Base-by-base conservation (phyloP, 2,113 vertebrate species). In the Cercocebus atys region DNA sequence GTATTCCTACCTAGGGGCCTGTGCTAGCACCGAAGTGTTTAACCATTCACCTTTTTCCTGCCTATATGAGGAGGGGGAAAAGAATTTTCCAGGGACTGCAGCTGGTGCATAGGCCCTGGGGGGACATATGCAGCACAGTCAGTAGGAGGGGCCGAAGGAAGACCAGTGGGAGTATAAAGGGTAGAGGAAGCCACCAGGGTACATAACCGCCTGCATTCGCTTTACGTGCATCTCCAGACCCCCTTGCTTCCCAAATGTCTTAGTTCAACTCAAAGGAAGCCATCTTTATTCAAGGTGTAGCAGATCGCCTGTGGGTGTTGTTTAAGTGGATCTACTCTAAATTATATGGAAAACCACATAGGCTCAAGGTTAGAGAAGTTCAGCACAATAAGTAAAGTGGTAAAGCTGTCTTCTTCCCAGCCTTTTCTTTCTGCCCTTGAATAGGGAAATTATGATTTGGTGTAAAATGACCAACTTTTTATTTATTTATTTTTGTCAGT, bases 311-410 rank as follows among this genome's bases (percentile, higher is more conserved):
- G 13, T 70, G 59, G 43, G 38, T 8, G 75, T 68, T 32, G 22
- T 61, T 61, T 73, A 70, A 47, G 13, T n/a, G 83, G 52, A 30
- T 68, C 20, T 72, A 38, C 79, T 96, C 11, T 52, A 87, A 66
- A 83, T 38, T 93, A 43, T n/a, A 50, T n/a, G 40, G 35, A 47
- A 70, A 86, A 59, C 11, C n/a, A 40, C 43, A 35, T 8, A 78
- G 32, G 45, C 12, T 76, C 3, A 32, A 82, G 78, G 4, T 91
- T 43, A 85, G 57, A 81, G 79, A 73, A 43, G 7, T 70, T 86
- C n/a, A 59, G 0, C 66, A 8, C 10, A 40, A 59, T 8, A 18
- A 43, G 20, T 11, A 4, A n/a, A 35, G 0, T n/a, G 9, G 18
- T 47, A 47, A 86, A 72, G 13, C 27, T 57, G 85, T 72, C 27